Conservation (phyloP, 1,140 invertebrate genomes). For the Nephotettix cincticeps region DNA sequence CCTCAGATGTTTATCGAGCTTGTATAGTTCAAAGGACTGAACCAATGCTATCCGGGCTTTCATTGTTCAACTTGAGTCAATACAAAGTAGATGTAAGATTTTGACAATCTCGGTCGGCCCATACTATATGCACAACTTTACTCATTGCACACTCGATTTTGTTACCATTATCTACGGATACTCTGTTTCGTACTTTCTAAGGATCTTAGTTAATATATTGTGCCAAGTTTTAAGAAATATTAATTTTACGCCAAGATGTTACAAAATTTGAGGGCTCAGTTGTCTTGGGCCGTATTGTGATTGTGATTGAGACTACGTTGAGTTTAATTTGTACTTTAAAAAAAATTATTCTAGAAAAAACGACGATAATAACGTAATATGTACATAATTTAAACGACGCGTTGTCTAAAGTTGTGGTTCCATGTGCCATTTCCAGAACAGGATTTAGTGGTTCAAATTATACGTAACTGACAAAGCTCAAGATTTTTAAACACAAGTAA, state of each 20-base stretch:
- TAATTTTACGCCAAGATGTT: no score
- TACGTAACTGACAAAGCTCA: slow-evolving; percentile 12
- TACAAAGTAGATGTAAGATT: background rate
- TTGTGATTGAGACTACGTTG: no score
- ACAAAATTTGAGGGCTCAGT: no score
- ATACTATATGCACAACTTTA: background rate
- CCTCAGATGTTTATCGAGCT: slow-evolving; percentile 12
- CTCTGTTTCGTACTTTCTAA: no score
- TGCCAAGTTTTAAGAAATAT: no score
- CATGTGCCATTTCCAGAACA: slow-evolving; percentile 15
- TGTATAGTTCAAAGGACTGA: background rate
- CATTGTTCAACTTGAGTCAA: background rate
- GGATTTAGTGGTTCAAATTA: slow-evolving; percentile 4
- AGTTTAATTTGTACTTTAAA: no score
- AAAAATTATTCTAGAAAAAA: no score
- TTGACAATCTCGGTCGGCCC: background rate
- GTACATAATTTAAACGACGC: no score
- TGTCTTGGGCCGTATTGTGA: no score
- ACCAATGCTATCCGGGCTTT: background rate
- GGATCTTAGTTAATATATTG: no score
- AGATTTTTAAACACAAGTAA: slow-evolving; percentile 9
- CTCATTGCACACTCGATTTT: background rate
- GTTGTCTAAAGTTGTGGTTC: background rate
- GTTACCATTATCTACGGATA: no score
- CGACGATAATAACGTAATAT: no score